Base-by-base conservation (phyloP, 2,797 vertebrate species). In the Bryconaethiops microstoma region DNA sequence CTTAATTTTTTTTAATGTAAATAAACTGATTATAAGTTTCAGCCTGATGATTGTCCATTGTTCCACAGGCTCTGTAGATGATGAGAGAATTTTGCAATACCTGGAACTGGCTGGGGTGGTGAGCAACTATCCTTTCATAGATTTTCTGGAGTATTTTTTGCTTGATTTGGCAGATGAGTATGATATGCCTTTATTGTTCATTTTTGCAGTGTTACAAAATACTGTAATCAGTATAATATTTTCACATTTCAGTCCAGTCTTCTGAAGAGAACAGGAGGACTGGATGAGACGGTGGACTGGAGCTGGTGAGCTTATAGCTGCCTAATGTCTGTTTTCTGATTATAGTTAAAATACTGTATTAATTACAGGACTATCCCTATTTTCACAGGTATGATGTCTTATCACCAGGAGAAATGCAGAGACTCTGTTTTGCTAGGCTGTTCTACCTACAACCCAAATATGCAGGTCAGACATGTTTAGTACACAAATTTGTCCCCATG, bases 371-470 rank as follows among this genome's bases (percentile, higher is more conserved):
- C 4, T 76, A 42, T 73, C 13, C 1, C 57, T 78, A 59, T 14
- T 54, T 45, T 50, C 52, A 82, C 89, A 99, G 98, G 97, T 97
- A 97, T 59, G 97, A 99, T 4, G 95, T 95, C 80, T 91, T 99
- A 84, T 99, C 98, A 39, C 98, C 98, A 0, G 98, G 98, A 65
- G 98, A 99, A 91, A 98, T 99, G 96, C 98, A 99, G 88, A 95
- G 97, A 78, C 95, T 99, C 5, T 95, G 95, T 0, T 99, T 99
- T 69, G 95, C 96, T 42, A 92, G 98, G 7, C 96, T 99, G 14
- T 99, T 99, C 92, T 99, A 99, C 90, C 92, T 99, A 67, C 98
- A 99, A 88, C 98, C 98, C 0, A 96, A 96, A 92, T 99, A 96
- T 0, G 97, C 97, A 84, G 95, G 98, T 99, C 42, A 87, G 94